Conservation (phyloP, 2,888 invertebrate species). For the Amiota mariae region DNA sequence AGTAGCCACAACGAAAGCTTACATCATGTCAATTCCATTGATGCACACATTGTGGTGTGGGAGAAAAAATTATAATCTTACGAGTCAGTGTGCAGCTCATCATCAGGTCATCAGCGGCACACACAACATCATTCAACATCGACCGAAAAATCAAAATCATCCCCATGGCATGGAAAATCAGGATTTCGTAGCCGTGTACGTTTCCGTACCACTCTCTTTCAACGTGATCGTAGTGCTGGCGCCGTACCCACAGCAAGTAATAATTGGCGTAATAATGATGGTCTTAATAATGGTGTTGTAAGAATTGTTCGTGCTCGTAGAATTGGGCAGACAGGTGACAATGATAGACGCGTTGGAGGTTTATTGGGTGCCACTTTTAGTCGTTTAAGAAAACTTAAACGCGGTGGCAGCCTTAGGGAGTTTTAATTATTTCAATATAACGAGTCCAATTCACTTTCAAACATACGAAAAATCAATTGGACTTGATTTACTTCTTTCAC, state of each 20-base stretch:
- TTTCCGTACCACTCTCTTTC: slow-evolving; percentile 59
- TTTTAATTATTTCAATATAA: slow-evolving; percentile 50
- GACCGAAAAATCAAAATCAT: slow-evolving; percentile 33
- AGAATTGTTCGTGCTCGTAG: neutral
- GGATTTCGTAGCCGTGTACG: slow-evolving; percentile 64
- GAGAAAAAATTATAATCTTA: slow-evolving; percentile 84
- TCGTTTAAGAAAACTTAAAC: slow-evolving; percentile 64
- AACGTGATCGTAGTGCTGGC: slow-evolving; percentile 51
- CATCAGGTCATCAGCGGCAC: slow-evolving; percentile 52
- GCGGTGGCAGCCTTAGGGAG: slow-evolving; percentile 67
- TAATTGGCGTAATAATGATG: neutral
- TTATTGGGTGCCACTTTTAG: slow-evolving; percentile 55
- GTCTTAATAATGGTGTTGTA: neutral
- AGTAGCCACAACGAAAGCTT: slow-evolving; percentile 46
- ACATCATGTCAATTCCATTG: slow-evolving; percentile 83
- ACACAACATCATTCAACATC: slow-evolving; percentile 40
- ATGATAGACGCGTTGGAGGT: slow-evolving; percentile 10
- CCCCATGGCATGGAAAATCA: neutral
- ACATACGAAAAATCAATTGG: slow-evolving; percentile 13
- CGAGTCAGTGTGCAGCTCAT: slow-evolving; percentile 62
- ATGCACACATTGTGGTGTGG: slow-evolving; percentile 93
- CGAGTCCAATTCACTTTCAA: too few species aligned
- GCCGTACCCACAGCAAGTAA: slow-evolving; percentile 27
- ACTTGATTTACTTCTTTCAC: too few species aligned
- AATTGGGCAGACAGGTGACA: neutral